phyloP scores from a whole-genome alignment of 1,140 invertebrate genomes.

The Physella acuta region DNA sequence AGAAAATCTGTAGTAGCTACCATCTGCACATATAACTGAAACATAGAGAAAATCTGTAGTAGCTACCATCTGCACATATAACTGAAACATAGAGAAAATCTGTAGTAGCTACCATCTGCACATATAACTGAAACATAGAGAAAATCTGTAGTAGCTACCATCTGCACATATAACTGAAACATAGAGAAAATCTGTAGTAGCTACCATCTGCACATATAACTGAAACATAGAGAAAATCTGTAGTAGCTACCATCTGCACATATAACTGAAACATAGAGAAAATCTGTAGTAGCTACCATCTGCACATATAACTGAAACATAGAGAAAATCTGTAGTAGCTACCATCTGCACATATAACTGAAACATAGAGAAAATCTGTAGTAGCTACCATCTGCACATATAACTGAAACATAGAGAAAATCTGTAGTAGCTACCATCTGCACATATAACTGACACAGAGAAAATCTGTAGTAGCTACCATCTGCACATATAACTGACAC shows the following conservation, averaged over 20 bases:
- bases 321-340: slow-evolving; percentile 97
- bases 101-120: slow-evolving; percentile 96
- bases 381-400: slow-evolving; percentile 96
- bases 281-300: slow-evolving; percentile 98
- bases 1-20: slow-evolving; percentile 95
- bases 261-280: slow-evolving; percentile 73
- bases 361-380: slow-evolving; percentile 90
- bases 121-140: slow-evolving; percentile 79
- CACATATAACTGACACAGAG: slow-evolving; percentile 80
- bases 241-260: slow-evolving; percentile 97
- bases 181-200: slow-evolving; percentile 96
- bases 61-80: slow-evolving; percentile 94
- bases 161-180: slow-evolving; percentile 81
- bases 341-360: slow-evolving; percentile 87
- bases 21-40: slow-evolving; percentile 84
- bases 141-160: slow-evolving; percentile 96
- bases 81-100: slow-evolving; percentile 79
- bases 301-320: slow-evolving; percentile 76
- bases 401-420: slow-evolving; percentile 77
- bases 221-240: slow-evolving; percentile 83
- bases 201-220: slow-evolving; percentile 91
- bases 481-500: slow-evolving; percentile 81
- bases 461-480: slow-evolving; percentile 96
- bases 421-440: slow-evolving; percentile 96
- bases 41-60: slow-evolving; percentile 93